Evolutionary conservation across 2,888 invertebrate genomes (phyloP).

Genomic region (Synanthedon myopaeformis): DNA sequence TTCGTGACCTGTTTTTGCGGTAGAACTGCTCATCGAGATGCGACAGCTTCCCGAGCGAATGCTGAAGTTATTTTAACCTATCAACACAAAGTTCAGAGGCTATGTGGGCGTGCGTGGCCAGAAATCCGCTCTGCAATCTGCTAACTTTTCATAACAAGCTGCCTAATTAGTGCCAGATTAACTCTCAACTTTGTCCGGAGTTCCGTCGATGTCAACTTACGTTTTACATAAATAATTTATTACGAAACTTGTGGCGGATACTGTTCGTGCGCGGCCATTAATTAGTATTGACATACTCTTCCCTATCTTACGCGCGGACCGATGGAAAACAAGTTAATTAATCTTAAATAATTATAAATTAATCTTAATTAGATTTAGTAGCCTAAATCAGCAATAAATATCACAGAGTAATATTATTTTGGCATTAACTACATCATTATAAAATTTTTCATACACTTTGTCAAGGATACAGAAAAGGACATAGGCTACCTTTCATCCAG

Average conservation of each 20-base stretch:
- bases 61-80: neutral
- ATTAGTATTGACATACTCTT: neutral
- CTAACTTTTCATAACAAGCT: neutral
- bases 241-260: neutral
- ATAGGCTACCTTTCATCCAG: too few species aligned
- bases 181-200: neutral
- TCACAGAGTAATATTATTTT: too few species aligned
- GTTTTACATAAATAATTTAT: neutral
- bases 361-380: too few species aligned
- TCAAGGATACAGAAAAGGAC: too few species aligned
- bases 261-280: neutral
- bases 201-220: neutral
- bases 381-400: too few species aligned
- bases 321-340: too few species aligned
- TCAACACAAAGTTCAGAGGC: neutral
- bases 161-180: neutral
- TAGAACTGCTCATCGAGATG: neutral
- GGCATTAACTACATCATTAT: too few species aligned
- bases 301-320: too few species aligned
- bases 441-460: too few species aligned
- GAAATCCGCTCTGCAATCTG: neutral
- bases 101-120: neutral
- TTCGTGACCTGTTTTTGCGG: neutral
- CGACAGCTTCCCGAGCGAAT: neutral
- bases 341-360: too few species aligned